Evolutionary conservation across 2,113 vertebrate genomes (phyloP).

Genomic region (Phasianus colchicus): DNA sequence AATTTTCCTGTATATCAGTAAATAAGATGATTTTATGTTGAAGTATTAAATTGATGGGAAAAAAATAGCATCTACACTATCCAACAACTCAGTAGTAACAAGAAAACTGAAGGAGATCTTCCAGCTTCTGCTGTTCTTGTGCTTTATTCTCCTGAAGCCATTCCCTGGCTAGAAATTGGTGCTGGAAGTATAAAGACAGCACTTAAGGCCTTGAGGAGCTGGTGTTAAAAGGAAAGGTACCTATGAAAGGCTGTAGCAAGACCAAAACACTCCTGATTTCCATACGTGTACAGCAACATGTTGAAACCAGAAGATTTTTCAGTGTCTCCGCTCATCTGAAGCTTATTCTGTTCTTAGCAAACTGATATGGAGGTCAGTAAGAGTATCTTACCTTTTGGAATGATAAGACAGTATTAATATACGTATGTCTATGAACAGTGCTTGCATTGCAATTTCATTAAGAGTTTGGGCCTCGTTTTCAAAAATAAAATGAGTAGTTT

Average conservation of each 20-base stretch:
- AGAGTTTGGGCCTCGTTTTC: neutral
- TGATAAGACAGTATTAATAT: too few relatives aligned
- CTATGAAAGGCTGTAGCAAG: neutral
- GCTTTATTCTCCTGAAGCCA: neutral
- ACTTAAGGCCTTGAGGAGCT: neutral
- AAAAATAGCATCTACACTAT: neutral
- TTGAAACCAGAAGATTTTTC: neutral
- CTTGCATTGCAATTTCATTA: accelerated
- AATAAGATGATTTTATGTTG: neutral
- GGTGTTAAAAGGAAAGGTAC: neutral
- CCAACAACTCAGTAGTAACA: neutral
- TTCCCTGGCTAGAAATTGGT: neutral
- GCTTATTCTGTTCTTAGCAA: neutral
- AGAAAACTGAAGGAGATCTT: neutral
- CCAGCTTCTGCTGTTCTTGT: neutral
- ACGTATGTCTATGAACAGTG: accelerated
- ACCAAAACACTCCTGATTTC: neutral
- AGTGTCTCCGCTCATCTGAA: neutral
- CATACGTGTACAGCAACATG: neutral
- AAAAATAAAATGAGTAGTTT: neutral
- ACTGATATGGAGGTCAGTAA: neutral
- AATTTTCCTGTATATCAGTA: neutral
- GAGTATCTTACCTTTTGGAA: too few relatives aligned
- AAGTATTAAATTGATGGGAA: neutral
- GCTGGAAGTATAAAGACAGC: neutral